Evolutionary conservation across 1,140 invertebrate species (phyloP).

Genomic region (Teleopsis dalmanni): DNA sequence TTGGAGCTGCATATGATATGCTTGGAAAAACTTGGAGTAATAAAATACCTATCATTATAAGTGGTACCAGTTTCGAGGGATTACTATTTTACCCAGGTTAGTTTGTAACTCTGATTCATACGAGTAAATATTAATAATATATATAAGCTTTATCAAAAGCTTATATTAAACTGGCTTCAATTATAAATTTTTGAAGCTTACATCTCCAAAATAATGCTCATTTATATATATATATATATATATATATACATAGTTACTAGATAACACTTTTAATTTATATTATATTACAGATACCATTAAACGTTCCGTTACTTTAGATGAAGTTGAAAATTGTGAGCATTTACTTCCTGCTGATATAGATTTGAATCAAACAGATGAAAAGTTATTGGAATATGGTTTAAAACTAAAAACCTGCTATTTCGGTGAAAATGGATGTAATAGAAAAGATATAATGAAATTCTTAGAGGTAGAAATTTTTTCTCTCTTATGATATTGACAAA

Average conservation of each 20-base stretch:
- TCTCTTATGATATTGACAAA: too few relatives aligned
- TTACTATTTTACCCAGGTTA: conserved; percentile 30
- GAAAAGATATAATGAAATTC: conserved; percentile 31
- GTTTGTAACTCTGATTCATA: too few relatives aligned
- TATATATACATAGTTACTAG: too few relatives aligned
- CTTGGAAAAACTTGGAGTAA: conserved; percentile 42
- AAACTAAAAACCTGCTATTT: conserved; percentile 31
- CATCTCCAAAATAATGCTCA: too few relatives aligned
- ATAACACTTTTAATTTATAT: too few relatives aligned
- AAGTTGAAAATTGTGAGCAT: conserved; percentile 30
- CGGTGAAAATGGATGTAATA: conserved; percentile 25
- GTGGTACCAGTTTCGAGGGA: conserved; percentile 43
- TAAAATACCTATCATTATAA: conserved; percentile 44
- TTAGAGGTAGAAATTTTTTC: too few relatives aligned
- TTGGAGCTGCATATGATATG: conserved; percentile 37
- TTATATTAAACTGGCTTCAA: too few relatives aligned
- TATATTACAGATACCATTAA: conserved; percentile 23
- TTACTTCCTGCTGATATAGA: conserved; percentile 27
- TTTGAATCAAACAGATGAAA: conserved; percentile 13
- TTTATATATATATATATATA: too few relatives aligned
- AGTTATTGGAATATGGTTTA: conserved; percentile 24
- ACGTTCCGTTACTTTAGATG: conserved; percentile 30
- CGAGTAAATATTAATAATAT: not conserved
- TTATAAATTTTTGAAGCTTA: too few relatives aligned
- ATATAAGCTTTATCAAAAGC: too few relatives aligned